These are phyloP conservation scores for Brachyrhaphis roseni DNA, from an alignment of 2,797 vertebrate genomes.

Conservation along the genomic window DNA sequence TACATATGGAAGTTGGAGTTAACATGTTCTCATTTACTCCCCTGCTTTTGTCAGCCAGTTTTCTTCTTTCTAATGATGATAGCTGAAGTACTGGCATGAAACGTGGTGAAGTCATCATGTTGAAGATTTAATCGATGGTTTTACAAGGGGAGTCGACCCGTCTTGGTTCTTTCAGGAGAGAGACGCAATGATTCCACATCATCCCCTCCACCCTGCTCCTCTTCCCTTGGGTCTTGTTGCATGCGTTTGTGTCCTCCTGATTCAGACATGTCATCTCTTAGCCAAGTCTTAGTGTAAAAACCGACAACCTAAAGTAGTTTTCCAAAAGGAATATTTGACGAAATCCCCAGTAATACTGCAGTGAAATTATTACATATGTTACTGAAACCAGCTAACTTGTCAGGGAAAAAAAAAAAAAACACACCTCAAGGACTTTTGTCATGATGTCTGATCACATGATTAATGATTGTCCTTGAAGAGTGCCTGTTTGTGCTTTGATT, in stretches of 20 bases:
- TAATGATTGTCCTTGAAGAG: slow-evolving; percentile 69
- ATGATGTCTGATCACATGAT: slow-evolving; percentile 62
- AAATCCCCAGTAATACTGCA: slow-evolving; percentile 25
- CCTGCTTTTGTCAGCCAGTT: slow-evolving; percentile 8
- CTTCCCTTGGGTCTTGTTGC: neutral
- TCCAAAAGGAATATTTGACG: slow-evolving; percentile 21
- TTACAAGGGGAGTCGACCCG: slow-evolving; percentile 28
- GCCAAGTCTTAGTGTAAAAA: slow-evolving; percentile 20
- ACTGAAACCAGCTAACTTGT: slow-evolving; percentile 22
- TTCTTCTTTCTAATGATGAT: slow-evolving; percentile 4
- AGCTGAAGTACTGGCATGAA: slow-evolving; percentile 14
- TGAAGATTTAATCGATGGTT: slow-evolving; percentile 39
- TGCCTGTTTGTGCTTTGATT: slow-evolving; percentile 71
- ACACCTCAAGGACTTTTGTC: slow-evolving; percentile 53
- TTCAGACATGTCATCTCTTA: slow-evolving; percentile 14
- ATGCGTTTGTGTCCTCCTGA: slow-evolving; percentile 9
- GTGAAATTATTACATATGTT: slow-evolving; percentile 23
- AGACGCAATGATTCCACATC: slow-evolving; percentile 16
- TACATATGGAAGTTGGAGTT: neutral
- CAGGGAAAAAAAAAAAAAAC: slow-evolving; percentile 7
- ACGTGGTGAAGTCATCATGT: slow-evolving; percentile 37
- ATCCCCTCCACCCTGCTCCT: slow-evolving; percentile 20
- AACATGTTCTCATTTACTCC: slow-evolving; percentile 21
- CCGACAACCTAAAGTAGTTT: slow-evolving; percentile 14
- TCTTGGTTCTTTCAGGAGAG: slow-evolving; percentile 11